Conservation (phyloP, 2,888 invertebrate species). For the Zootermopsis nevadensis region DNA sequence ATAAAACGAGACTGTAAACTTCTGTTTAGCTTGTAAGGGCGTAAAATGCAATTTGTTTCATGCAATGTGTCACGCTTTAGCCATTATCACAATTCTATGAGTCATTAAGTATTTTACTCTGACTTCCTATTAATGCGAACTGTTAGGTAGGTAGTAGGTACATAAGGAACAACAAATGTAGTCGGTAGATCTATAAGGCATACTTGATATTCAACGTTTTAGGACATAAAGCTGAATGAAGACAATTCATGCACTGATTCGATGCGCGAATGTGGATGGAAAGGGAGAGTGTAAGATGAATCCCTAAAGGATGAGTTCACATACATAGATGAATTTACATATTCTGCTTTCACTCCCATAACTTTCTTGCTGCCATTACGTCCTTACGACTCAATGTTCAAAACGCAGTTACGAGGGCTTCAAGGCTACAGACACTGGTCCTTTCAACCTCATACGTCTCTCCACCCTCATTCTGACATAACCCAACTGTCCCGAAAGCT, state of each 20-base stretch:
- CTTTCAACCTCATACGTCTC: background rate
- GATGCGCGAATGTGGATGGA: background rate
- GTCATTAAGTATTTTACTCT: too few species aligned
- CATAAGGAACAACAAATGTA: too few species aligned
- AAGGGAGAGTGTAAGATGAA: slow-evolving; percentile 36
- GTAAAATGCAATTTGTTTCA: too few species aligned
- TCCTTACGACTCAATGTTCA: background rate
- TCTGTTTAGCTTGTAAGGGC: too few species aligned
- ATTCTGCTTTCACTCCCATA: background rate
- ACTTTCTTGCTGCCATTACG: background rate
- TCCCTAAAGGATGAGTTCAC: slow-evolving; percentile 45
- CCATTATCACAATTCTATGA: too few species aligned
- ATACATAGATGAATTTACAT: slow-evolving; percentile 43
- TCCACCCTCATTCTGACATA: background rate
- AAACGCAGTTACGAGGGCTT: background rate
- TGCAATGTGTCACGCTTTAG: too few species aligned
- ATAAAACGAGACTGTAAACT: too few species aligned
- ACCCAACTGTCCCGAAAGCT: background rate
- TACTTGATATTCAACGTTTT: background rate
- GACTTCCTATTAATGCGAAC: too few species aligned
- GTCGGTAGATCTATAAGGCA: too few species aligned
- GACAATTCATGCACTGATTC: background rate
- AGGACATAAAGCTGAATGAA: background rate
- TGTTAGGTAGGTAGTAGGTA: too few species aligned
- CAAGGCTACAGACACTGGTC: background rate